Percentiles rank a stretch among this genome's conserved stretches.
Evolutionary conservation across 2,888 invertebrate genomes (phyloP).

Genomic region (Hedya salicella): DNA sequence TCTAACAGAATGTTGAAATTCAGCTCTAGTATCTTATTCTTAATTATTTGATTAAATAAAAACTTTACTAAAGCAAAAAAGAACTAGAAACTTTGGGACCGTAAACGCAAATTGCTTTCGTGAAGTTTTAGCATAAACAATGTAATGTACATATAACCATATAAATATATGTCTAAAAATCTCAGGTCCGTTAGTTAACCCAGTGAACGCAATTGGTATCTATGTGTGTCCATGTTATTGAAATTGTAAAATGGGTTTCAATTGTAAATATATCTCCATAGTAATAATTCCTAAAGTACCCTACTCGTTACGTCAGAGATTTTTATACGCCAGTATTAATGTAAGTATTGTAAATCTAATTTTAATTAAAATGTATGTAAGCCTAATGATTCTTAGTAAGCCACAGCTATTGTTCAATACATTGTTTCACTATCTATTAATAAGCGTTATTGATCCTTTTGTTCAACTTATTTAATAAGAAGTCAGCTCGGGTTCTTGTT

Average conservation of each 20-base stretch:
- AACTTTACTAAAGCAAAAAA: no score
- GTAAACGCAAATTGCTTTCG: no score
- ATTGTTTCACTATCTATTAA: neutral
- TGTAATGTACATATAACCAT: no score
- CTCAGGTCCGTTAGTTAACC: neutral
- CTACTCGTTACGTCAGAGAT: slow-evolving; percentile 18
- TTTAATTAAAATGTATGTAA: slow-evolving; percentile 10
- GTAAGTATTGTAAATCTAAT: slow-evolving; percentile 25
- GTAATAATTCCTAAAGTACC: slow-evolving; percentile 3
- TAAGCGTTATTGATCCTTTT: neutral
- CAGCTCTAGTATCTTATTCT: no score
- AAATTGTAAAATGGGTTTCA: neutral
- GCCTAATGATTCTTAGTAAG: neutral
- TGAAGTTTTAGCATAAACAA: no score
- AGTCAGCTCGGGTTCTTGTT: neutral
- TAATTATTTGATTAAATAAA: no score
- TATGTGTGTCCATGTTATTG: neutral
- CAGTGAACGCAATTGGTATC: neutral
- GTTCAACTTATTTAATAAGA: neutral
- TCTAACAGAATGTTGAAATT: no score
- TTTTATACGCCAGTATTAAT: slow-evolving; percentile 40
- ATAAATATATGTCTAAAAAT: neutral
- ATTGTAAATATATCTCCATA: slow-evolving; percentile 19
- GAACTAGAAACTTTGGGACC: no score
- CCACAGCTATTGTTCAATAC: neutral